phyloP scores from a whole-genome alignment of 1,140 invertebrate genomes.

The Drosophila pseudoobscura region DNA sequence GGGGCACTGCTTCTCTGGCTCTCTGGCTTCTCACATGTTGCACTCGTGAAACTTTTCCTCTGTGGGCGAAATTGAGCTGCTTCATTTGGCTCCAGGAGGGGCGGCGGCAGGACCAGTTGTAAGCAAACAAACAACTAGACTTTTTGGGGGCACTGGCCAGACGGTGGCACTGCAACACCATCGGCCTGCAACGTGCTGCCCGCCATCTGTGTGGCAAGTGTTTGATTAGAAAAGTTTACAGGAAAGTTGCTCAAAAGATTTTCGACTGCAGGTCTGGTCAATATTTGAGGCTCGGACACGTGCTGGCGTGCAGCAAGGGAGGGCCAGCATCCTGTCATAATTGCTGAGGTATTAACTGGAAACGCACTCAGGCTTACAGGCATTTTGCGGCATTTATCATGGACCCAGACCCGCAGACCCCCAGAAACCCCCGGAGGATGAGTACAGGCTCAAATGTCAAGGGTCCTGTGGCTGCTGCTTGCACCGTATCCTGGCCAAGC shows the following conservation, averaged over 20 bases:
- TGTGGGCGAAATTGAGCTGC: slow-evolving; percentile 68
- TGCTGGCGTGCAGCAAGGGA: not conserved
- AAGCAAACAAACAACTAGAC: slow-evolving; percentile 72
- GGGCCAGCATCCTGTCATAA: slow-evolving; percentile 34
- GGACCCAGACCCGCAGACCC: not conserved
- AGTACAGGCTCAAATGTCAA: slow-evolving; percentile 34
- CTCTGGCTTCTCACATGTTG: slow-evolving; percentile 41
- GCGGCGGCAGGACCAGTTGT: slow-evolving; percentile 37
- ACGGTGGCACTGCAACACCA: slow-evolving; percentile 11
- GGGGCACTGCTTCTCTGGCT: not conserved
- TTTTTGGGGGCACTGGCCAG: slow-evolving; percentile 37
- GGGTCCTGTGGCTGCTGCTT: slow-evolving; percentile 33
- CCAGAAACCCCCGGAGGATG: not conserved
- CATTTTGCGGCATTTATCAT: slow-evolving; percentile 17
- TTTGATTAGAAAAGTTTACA: slow-evolving; percentile 76
- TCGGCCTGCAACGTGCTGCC: slow-evolving; percentile 10
- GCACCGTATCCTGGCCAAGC: slow-evolving; percentile 5
- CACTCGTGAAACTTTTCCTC: slow-evolving; percentile 56
- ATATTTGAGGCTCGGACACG: slow-evolving; percentile 46
- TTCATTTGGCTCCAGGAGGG: slow-evolving; percentile 48
- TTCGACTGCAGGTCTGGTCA: slow-evolving; percentile 26
- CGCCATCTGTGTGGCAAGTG: slow-evolving; percentile 50
- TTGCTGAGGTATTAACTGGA: slow-evolving; percentile 43
- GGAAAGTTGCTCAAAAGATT: slow-evolving; percentile 61
- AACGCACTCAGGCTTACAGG: slow-evolving; percentile 15